A percentile compares a stretch with the other conserved stretches of the same genome.
Evolutionary conservation across 2,113 vertebrate species (phyloP).

Genomic region (Verasper variegatus): DNA sequence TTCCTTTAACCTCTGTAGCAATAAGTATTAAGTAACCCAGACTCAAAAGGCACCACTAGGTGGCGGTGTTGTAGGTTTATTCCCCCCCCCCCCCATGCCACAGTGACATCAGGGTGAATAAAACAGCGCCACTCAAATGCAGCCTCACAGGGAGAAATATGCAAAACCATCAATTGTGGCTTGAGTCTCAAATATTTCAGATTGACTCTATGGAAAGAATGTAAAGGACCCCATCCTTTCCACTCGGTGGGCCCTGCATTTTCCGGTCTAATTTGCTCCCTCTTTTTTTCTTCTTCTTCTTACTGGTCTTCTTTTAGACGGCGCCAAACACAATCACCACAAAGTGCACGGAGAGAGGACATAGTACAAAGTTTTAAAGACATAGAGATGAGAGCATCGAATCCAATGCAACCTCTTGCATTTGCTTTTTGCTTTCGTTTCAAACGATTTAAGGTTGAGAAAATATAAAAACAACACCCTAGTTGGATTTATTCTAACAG

Average conservation of each 20-base stretch:
- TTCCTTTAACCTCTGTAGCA: background rate
- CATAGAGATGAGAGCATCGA: background rate
- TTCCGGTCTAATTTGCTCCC: slow-evolving; percentile 34
- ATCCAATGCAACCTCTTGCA: background rate
- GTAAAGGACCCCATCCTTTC: slow-evolving; percentile 76
- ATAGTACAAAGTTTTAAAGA: background rate
- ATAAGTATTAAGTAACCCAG: background rate
- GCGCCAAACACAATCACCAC: slow-evolving; percentile 46
- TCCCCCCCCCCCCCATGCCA: background rate
- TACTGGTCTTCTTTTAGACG: slow-evolving; percentile 10
- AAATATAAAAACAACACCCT: slow-evolving; percentile 7
- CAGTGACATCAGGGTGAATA: slow-evolving; percentile 60
- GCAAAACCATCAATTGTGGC: slow-evolving; percentile 79
- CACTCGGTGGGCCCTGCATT: slow-evolving; percentile 45
- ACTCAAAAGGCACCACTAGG: slow-evolving; percentile 62
- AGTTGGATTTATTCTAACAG: background rate
- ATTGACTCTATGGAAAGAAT: slow-evolving; percentile 82
- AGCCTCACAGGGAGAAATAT: slow-evolving; percentile 70
- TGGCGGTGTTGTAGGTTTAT: slow-evolving; percentile 53
- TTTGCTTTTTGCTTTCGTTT: background rate
- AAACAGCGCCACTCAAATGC: slow-evolving; percentile 55
- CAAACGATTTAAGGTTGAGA: background rate
- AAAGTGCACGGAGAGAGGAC: slow-evolving; percentile 26
- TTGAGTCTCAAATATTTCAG: slow-evolving; percentile 77
- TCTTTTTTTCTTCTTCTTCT: slow-evolving; percentile 13